Percentiles rank a stretch among this genome's conserved stretches.
These are phyloP conservation scores for Rhagoletis zephyria DNA, from an alignment of 1,140 invertebrate genomes.

Conservation along the genomic window DNA sequence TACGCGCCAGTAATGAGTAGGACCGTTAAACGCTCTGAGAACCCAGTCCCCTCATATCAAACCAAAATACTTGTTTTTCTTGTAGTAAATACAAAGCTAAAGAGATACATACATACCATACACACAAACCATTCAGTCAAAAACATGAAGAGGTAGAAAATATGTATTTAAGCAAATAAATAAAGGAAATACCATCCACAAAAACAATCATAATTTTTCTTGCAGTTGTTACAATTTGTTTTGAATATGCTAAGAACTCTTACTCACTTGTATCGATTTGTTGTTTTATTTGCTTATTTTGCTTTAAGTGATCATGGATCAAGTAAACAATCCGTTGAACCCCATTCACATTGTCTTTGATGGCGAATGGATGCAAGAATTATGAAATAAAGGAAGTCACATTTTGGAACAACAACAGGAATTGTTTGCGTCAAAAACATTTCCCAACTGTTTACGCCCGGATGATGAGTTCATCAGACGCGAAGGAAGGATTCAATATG, in stretches of 20 bases:
- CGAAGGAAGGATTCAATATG: conserved; percentile 1
- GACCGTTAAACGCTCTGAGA: too few species aligned
- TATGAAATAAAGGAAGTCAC: conserved; percentile 21
- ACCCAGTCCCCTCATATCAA: too few species aligned
- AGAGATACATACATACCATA: too few species aligned
- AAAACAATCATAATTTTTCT: conserved; percentile 2
- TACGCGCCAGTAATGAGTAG: too few species aligned
- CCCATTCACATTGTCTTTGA: conserved; percentile 11
- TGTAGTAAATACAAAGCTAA: too few species aligned
- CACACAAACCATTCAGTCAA: not conserved
- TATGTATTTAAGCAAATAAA: conserved; percentile 44
- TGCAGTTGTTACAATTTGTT: not conserved
- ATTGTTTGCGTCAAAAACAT: conserved; percentile 43
- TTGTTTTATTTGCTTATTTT: conserved; percentile 9
- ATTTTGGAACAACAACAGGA: not conserved
- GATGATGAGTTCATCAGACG: conserved; percentile 13
- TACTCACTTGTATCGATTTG: not conserved
- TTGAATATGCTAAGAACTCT: too few species aligned
- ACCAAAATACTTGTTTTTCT: too few species aligned
- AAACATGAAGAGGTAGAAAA: not conserved
- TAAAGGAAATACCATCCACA: conserved; percentile 11
- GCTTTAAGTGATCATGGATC: not conserved
- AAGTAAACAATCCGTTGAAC: conserved; percentile 35
- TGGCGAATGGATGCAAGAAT: conserved; percentile 19
- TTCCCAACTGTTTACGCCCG: conserved; percentile 35